Conservation (phyloP, 1,140 invertebrate genomes). For the Coptotermes formosanus region DNA sequence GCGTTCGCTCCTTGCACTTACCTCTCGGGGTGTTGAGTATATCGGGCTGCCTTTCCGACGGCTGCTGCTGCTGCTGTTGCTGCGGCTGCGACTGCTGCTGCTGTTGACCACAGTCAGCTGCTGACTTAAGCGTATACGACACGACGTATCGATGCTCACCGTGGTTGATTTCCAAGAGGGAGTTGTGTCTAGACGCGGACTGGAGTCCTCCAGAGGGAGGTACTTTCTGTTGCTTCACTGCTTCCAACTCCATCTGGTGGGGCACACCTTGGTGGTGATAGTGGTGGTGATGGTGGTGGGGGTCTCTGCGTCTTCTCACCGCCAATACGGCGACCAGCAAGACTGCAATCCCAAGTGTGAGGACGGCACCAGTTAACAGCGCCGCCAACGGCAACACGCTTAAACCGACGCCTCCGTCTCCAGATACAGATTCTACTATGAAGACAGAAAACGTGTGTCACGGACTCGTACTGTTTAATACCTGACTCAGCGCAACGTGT, state of each 20-base stretch:
- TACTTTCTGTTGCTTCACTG: slow-evolving; percentile 28
- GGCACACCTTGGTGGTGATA: slow-evolving; percentile 42
- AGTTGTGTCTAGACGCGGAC: slow-evolving; percentile 44
- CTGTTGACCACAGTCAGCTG: slow-evolving; percentile 45
- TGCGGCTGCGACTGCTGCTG: neutral
- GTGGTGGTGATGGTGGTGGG: slow-evolving; percentile 37
- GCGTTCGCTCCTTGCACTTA: slow-evolving; percentile 35
- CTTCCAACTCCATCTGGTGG: slow-evolving; percentile 30
- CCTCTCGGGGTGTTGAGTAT: slow-evolving; percentile 56
- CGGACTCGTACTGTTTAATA: neutral
- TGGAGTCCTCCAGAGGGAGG: neutral
- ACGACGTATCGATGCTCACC: slow-evolving; percentile 56
- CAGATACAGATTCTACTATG: slow-evolving; percentile 37
- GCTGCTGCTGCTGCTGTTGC: neutral
- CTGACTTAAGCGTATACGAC: slow-evolving; percentile 54
- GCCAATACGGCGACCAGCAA: slow-evolving; percentile 61
- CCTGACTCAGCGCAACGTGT: no score
- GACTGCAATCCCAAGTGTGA: slow-evolving; percentile 61
- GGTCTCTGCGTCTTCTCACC: slow-evolving; percentile 45
- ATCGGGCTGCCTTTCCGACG: slow-evolving; percentile 52
- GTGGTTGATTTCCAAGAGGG: slow-evolving; percentile 56
- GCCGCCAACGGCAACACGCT: slow-evolving; percentile 61
- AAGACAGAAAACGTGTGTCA: neutral
- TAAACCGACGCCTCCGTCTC: slow-evolving; percentile 49
- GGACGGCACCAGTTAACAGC: slow-evolving; percentile 57